Base-by-base conservation (phyloP, 2,113 vertebrate genomes). In the Okapia johnstoni region DNA sequence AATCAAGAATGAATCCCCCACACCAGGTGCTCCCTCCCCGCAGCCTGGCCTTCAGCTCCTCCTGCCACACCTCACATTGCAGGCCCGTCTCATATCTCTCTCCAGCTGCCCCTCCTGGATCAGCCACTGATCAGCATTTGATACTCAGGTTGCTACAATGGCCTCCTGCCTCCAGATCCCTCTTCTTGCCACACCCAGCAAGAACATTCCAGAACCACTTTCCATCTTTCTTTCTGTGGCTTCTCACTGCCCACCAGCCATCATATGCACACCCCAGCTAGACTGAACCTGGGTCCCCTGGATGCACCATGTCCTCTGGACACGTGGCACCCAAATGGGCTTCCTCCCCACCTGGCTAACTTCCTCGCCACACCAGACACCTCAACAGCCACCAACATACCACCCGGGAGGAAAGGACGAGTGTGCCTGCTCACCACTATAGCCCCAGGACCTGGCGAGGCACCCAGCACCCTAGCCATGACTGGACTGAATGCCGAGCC, bases 11-110 rank as follows among this genome's bases (percentile, higher is more conserved):
- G 33, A 52, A 33, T 33, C 17, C 48, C 79, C 25, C 3, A 43
- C 28, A 23, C 17, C 2, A 0, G 6, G 60, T 33, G 54, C 43
- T 61, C 46, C 11, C 8, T 6, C 6, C 4, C 4, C 23, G 12
- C 54, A 16, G 6, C 19, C 43, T 11, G 14, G 21, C 60, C n/a
- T 23, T 54, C 76, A 81, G 58, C 6, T 14, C 48, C 21, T 43
- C 84, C n/a, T 30, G 28, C 23, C 26, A 5, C 1, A 12, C 12
- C 33, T 80, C 83, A 7, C 12, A 6, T 7, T 23, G 28, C 5
- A 30, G 58, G 4, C 23, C 46, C 19, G 6, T 10, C 30, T 63
- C 28, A 11, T 43, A 4, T 19, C 55, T 46, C 73, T 16, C 8
- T 11, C 48, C 63, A 48, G 16, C 26, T 33, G 30, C n/a, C 55